Percentiles rank a stretch among this genome's conserved stretches.
phyloP scores from a whole-genome alignment of 2,113 vertebrate genomes.

The Rhadina sibilatrix region DNA sequence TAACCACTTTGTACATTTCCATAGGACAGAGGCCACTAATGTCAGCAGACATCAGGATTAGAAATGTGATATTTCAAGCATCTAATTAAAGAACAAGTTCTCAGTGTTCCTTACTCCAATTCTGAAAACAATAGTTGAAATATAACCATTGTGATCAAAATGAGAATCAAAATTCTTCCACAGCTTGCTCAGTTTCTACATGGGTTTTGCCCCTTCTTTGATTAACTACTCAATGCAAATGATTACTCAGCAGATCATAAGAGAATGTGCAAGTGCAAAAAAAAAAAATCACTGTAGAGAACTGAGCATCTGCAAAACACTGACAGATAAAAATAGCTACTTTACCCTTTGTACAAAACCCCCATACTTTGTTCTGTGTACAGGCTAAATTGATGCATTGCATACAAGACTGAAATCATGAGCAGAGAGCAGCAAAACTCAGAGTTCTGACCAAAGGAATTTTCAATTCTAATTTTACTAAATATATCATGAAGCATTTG shows the following conservation, averaged over 20 bases:
- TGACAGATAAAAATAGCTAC: background rate
- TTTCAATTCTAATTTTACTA: background rate
- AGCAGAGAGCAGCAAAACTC: background rate
- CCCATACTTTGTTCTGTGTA: background rate
- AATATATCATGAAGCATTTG: background rate
- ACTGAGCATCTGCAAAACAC: background rate
- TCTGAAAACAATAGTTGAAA: background rate
- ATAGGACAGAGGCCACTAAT: background rate
- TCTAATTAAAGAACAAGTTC: constrained; percentile 9
- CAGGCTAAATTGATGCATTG: background rate
- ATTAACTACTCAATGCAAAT: background rate
- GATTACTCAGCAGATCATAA: constrained; percentile 21
- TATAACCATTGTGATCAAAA: background rate
- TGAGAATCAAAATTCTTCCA: background rate
- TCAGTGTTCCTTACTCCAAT: background rate
- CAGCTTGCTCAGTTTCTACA: background rate
- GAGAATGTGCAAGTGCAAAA: background rate
- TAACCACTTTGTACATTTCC: background rate
- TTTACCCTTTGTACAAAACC: background rate
- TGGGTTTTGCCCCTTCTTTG: background rate
- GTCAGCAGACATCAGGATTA: background rate
- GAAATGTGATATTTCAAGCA: background rate
- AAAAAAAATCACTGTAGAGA: background rate
- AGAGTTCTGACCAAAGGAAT: background rate
- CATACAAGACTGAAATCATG: background rate